These are phyloP conservation scores for Hyaena hyaena DNA, from an alignment of 2,113 vertebrate genomes.

Conservation along the genomic window DNA sequence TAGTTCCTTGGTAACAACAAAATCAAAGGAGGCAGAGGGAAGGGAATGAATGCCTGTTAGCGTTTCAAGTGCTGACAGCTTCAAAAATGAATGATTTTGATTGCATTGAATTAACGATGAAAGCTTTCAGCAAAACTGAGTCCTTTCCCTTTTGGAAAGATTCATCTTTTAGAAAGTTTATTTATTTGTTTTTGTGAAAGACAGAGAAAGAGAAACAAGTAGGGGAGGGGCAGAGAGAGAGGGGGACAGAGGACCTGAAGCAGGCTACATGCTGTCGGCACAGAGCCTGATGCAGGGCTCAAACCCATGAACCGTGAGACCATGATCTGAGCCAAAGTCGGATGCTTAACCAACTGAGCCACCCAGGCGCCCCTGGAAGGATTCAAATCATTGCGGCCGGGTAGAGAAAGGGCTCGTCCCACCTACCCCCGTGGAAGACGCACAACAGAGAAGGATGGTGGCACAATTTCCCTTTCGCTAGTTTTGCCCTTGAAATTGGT, in stretches of 20 bases:
- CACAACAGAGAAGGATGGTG: background rate
- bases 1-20: background rate
- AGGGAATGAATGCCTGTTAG: background rate
- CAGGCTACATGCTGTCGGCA: too few relatives aligned
- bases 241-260: too few relatives aligned
- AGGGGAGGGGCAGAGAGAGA: too few relatives aligned
- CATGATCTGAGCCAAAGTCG: too few relatives aligned
- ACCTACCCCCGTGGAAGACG: background rate
- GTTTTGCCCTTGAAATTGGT: slow-evolving; percentile 32
- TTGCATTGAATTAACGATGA: background rate
- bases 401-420: background rate
- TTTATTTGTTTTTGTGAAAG: too few relatives aligned
- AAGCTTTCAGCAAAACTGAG: background rate
- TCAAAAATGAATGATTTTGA: background rate
- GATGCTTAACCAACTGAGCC: too few relatives aligned
- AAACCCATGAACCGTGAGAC: too few relatives aligned
- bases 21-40: background rate
- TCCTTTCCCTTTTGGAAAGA: background rate
- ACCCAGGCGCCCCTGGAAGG: background rate
- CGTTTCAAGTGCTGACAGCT: background rate
- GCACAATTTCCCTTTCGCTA: background rate
- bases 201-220: too few relatives aligned
- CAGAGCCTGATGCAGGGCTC: too few relatives aligned
- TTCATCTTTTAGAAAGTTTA: too few relatives aligned
- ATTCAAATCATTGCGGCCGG: background rate